phyloP scores from a whole-genome alignment of 2,797 vertebrate species.

The Numenius phaeopus region DNA sequence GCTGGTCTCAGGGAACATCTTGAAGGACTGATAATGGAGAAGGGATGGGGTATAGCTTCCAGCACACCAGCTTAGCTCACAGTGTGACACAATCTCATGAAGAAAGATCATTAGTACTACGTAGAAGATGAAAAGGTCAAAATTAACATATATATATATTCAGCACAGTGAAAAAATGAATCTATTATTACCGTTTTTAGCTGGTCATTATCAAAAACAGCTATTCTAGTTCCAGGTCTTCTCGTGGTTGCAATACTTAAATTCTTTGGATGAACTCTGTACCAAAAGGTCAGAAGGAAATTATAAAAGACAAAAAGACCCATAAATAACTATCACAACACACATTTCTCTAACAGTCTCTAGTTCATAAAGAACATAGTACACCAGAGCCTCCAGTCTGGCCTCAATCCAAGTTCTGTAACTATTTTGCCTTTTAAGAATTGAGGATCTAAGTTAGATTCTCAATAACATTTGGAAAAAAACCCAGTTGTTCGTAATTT shows the following conservation, averaged over 20 bases:
- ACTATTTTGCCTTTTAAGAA: neutral
- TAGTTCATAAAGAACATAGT: neutral
- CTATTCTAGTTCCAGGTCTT: slow-evolving; percentile 74
- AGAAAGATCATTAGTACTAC: neutral
- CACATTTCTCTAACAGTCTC: neutral
- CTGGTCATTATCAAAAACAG: slow-evolving; percentile 33
- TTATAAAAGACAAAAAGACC: neutral
- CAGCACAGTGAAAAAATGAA: neutral
- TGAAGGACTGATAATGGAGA: neutral
- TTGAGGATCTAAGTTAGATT: neutral
- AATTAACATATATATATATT: neutral
- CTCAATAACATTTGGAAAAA: neutral
- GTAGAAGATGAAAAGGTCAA: neutral
- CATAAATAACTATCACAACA: neutral
- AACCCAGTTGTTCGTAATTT: neutral
- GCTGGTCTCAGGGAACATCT: neutral
- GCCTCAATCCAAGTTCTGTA: neutral
- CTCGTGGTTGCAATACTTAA: slow-evolving; percentile 62
- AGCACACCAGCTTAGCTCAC: neutral
- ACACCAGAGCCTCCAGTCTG: neutral
- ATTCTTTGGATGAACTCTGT: slow-evolving; percentile 62
- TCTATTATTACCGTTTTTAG: slow-evolving; percentile 63
- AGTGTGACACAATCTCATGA: neutral
- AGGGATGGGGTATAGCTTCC: neutral
- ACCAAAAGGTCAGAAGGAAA: slow-evolving; percentile 41